Conservation (phyloP, 2,888 invertebrate species). For the Exocentrus adspersus region DNA sequence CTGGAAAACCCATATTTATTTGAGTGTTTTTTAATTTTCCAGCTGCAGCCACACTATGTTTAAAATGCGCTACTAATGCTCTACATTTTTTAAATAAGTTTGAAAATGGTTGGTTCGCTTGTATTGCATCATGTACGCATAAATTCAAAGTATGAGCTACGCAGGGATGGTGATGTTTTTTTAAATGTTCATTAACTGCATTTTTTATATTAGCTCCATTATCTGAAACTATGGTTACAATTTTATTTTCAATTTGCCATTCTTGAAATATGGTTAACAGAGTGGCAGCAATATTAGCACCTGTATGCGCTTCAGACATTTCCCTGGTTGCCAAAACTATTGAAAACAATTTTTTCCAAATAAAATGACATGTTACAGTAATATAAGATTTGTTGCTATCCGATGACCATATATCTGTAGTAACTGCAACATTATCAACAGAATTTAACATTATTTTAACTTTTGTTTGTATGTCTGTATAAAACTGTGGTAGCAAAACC, state of each 20-base stretch:
- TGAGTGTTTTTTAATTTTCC: constrained; percentile 45
- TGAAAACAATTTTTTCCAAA: constrained; percentile 35
- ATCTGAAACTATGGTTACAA: constrained; percentile 47
- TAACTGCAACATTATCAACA: constrained; percentile 40
- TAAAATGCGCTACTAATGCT: constrained; percentile 44
- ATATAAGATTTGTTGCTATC: constrained; percentile 45
- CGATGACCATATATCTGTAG: constrained; percentile 52
- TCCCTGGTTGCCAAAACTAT: constrained; percentile 41
- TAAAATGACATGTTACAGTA: constrained; percentile 49
- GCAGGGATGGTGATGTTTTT: constrained; percentile 47
- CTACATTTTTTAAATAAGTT: constrained; percentile 41
- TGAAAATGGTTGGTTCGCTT: constrained; percentile 11
- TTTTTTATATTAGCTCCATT: constrained; percentile 50
- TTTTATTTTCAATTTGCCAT: constrained; percentile 47
- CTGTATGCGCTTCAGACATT: constrained; percentile 37
- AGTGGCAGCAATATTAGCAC: constrained; percentile 34
- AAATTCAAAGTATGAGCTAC: constrained; percentile 49
- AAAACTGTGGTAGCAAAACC: constrained; percentile 36
- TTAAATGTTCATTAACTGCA: constrained; percentile 44
- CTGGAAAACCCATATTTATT: constrained; percentile 38
- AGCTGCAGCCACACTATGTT: constrained; percentile 43
- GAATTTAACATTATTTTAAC: constrained; percentile 37
- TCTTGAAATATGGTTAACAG: constrained; percentile 41
- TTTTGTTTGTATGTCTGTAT: constrained; percentile 26
- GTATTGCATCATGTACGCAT: constrained; percentile 31